phyloP scores from a whole-genome alignment of 2,888 invertebrate genomes.

The Luperina nickerlii region DNA sequence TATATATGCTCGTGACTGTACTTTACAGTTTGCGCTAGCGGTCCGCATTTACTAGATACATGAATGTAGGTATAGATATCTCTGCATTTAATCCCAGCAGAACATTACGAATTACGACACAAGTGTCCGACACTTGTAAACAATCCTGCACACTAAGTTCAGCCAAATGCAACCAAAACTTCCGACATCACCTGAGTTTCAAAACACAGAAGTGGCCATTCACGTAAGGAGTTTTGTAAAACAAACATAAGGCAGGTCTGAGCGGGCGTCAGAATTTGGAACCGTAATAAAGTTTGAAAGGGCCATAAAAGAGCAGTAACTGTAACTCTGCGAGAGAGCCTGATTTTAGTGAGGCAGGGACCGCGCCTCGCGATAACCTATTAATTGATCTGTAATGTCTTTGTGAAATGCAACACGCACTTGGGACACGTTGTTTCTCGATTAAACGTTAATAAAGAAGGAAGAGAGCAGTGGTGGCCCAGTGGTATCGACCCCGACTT shows the following conservation, averaged over 20 bases:
- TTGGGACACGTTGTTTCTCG: slow-evolving; percentile 22
- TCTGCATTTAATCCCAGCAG: slow-evolving; percentile 3
- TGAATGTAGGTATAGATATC: neutral
- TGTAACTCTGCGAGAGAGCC: slow-evolving; percentile 87
- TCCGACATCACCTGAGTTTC: slow-evolving; percentile 58
- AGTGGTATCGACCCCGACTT: neutral
- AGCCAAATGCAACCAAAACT: slow-evolving; percentile 59
- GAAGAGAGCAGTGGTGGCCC: neutral
- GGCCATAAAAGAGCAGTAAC: slow-evolving; percentile 90
- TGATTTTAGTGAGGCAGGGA: slow-evolving; percentile 87
- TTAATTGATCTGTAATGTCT: slow-evolving; percentile 86
- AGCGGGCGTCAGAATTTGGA: slow-evolving; percentile 82
- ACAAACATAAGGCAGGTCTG: slow-evolving; percentile 81
- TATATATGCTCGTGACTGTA: neutral
- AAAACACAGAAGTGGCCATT: slow-evolving; percentile 68
- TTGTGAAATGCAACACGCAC: slow-evolving; percentile 59
- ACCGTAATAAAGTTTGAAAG: slow-evolving; percentile 90
- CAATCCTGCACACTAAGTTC: slow-evolving; percentile 34
- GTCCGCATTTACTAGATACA: neutral
- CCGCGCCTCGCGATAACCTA: slow-evolving; percentile 83
- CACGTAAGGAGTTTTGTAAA: slow-evolving; percentile 79
- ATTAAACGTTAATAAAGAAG: slow-evolving; percentile 5
- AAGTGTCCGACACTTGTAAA: slow-evolving; percentile 36
- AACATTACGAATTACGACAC: slow-evolving; percentile 39
- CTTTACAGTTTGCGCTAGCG: neutral